phyloP scores from a whole-genome alignment of 2,888 invertebrate genomes.

The Chaetogeoica ovagalla region DNA sequence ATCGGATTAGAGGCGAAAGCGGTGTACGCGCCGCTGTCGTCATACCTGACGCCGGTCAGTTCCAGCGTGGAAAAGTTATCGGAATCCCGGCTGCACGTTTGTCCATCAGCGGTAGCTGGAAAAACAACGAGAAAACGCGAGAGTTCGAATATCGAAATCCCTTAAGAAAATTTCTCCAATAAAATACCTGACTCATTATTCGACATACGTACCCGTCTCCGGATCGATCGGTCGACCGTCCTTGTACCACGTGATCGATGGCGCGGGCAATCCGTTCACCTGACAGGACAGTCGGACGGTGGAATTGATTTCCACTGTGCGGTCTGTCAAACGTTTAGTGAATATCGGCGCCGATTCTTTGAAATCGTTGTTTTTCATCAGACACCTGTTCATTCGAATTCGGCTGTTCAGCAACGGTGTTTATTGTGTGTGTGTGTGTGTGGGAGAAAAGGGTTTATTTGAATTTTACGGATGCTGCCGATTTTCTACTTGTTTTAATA shows the following conservation, averaged over 20 bases:
- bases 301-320: conserved; percentile 80
- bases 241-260: conserved; percentile 81
- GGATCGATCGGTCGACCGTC: conserved; percentile 67
- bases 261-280: conserved; percentile 74
- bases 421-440: no score
- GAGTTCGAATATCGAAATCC: no score
- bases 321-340: conserved; percentile 80
- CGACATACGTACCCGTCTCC: conserved; percentile 64
- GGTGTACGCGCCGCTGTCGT: conserved; percentile 80
- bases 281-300: conserved; percentile 86
- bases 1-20: conserved; percentile 76
- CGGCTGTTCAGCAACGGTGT: no score
- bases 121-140: no score
- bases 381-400: background rate
- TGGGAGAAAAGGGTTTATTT: no score
- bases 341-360: conserved; percentile 70
- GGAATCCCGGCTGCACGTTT: conserved; percentile 60
- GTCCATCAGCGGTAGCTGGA: no score
- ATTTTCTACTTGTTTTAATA: no score
- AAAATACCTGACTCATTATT: no score
- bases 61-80: conserved; percentile 85
- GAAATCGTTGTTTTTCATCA: conserved; percentile 41
- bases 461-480: no score
- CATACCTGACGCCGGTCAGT: conserved; percentile 74
- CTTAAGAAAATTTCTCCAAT: no score